A percentile compares a stretch with the other conserved stretches of the same genome.
Evolutionary conservation across 2,888 invertebrate genomes (phyloP).

Genomic region (Amiota communis): DNA sequence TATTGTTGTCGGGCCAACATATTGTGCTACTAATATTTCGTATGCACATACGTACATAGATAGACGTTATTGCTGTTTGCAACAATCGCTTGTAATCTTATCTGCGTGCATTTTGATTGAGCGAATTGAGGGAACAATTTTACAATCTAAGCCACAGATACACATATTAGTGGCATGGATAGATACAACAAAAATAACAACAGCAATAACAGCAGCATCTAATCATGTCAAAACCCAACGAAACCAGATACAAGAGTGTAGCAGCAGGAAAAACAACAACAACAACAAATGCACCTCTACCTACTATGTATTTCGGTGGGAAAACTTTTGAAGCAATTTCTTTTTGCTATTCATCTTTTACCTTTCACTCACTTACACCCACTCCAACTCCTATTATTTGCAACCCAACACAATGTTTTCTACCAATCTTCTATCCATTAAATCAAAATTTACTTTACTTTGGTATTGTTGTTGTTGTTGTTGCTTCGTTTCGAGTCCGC

Average conservation of each 20-base stretch:
- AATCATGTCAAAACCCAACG: constrained; percentile 57
- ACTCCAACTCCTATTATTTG: neutral
- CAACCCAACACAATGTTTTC: neutral
- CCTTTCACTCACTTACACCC: constrained; percentile 23
- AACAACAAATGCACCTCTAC: too few species aligned
- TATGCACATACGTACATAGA: neutral
- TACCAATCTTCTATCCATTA: neutral
- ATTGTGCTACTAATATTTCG: too few species aligned
- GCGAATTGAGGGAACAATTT: neutral
- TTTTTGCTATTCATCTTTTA: constrained; percentile 38
- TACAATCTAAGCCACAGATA: neutral
- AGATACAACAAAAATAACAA: constrained; percentile 16
- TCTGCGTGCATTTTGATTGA: constrained; percentile 21
- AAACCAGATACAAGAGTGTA: neutral
- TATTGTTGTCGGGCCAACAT: too few species aligned
- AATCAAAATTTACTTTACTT: neutral
- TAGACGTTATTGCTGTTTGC: neutral
- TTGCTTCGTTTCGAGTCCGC: constrained; percentile 41
- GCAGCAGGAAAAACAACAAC: constrained; percentile 36
- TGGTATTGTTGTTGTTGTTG: too few species aligned
- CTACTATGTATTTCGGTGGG: constrained; percentile 43
- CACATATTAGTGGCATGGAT: neutral
- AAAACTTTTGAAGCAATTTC: constrained; percentile 23
- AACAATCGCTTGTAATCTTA: constrained; percentile 29
- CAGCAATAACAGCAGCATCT: constrained; percentile 41